Evolutionary conservation across 2,888 invertebrate species (phyloP).

Genomic region (Melangyna quadrimaculata): DNA sequence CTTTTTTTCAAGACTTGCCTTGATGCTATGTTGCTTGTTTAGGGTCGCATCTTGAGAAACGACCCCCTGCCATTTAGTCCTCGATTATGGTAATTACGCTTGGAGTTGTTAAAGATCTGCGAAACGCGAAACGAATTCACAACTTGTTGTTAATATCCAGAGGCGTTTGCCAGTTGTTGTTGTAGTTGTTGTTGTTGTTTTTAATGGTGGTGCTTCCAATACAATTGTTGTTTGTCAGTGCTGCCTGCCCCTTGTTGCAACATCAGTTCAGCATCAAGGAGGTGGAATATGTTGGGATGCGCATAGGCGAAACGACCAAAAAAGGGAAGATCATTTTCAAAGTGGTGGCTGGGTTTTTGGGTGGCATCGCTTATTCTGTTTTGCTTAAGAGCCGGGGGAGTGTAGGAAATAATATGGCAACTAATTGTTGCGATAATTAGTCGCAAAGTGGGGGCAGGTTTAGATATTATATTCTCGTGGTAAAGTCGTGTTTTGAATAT

Average conservation of each 20-base stretch:
- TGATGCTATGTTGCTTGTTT: slow-evolving; percentile 57
- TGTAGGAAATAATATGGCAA: slow-evolving; percentile 63
- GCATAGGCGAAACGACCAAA: slow-evolving; percentile 8
- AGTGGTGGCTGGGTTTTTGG: slow-evolving; percentile 43
- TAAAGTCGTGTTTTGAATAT: slow-evolving; percentile 58
- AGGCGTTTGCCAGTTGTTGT: slow-evolving; percentile 59
- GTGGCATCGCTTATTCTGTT: slow-evolving; percentile 42
- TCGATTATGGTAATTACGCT: slow-evolving; percentile 71
- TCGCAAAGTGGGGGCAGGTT: slow-evolving; percentile 25
- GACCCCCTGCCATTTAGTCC: slow-evolving; percentile 72
- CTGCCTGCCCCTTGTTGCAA: slow-evolving; percentile 19
- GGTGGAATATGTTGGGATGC: slow-evolving; percentile 56
- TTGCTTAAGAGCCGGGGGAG: slow-evolving; percentile 41
- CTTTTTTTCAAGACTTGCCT: not conserved
- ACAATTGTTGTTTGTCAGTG: slow-evolving; percentile 24
- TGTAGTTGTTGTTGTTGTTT: slow-evolving; percentile 21
- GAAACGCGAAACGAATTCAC: slow-evolving; percentile 72
- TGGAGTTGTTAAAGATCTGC: slow-evolving; percentile 71
- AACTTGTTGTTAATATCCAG: slow-evolving; percentile 72
- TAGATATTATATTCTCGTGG: not conserved
- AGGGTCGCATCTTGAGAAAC: slow-evolving; percentile 67
- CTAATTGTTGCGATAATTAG: slow-evolving; percentile 68
- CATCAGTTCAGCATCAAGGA: not conserved
- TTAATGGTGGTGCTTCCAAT: slow-evolving; percentile 28
- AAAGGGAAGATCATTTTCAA: slow-evolving; percentile 26